These are phyloP conservation scores for Otolemur crassicaudatus DNA, from an alignment of 2,797 vertebrate species.

Conservation along the genomic window DNA sequence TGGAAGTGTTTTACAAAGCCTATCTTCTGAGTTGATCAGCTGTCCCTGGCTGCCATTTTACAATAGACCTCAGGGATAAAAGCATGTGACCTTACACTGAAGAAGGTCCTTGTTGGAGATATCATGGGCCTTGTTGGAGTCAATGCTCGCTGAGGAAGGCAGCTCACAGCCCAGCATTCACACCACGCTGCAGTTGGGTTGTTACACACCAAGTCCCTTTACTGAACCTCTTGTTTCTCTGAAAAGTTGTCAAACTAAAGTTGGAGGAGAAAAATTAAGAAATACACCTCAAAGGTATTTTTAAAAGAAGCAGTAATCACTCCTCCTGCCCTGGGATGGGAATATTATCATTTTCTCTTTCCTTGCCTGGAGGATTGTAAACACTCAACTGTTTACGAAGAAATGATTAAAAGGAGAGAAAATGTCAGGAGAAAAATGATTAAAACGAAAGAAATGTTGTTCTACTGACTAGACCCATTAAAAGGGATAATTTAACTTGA, in stretches of 20 bases:
- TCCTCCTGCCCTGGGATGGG: background rate
- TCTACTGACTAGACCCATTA: background rate
- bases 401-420: background rate
- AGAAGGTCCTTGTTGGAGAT: background rate
- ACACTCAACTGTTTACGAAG: background rate
- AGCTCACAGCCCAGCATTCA: rapidly evolving
- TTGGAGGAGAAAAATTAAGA: background rate
- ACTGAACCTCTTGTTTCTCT: background rate
- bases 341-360: background rate
- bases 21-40: background rate
- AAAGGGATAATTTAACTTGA: background rate
- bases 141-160: background rate
- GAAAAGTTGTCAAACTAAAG: background rate
- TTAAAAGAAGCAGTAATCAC: background rate
- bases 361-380: background rate
- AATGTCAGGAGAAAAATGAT: background rate
- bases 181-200: rapidly evolving
- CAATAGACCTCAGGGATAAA: background rate
- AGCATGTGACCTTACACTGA: background rate
- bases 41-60: background rate
- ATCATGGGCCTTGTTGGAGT: rapidly evolving
- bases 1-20: background rate
- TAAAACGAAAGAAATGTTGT: constrained; percentile 24
- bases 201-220: background rate
- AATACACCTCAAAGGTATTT: background rate